These are phyloP conservation scores for Kryptolebias marmoratus DNA, from an alignment of 2,113 vertebrate species.

Conservation along the genomic window DNA sequence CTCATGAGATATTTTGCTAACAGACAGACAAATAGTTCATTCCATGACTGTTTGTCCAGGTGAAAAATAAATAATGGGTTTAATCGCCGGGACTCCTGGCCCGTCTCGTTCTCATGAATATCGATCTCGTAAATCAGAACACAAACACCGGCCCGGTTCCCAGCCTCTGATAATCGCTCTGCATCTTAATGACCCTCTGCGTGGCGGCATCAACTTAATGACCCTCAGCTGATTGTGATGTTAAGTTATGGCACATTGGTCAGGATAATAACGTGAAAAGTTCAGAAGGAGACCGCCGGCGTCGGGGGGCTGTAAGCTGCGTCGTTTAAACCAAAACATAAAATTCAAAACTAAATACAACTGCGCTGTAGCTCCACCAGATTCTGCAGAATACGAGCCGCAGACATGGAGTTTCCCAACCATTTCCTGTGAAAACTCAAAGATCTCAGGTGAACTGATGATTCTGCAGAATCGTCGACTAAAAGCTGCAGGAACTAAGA, in stretches of 20 bases:
- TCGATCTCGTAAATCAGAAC: slow-evolving; percentile 55
- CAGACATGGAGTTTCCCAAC: too few species aligned
- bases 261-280: slow-evolving; percentile 25
- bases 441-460: too few species aligned
- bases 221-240: slow-evolving; percentile 15
- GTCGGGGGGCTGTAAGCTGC: neutral
- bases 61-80: too few species aligned
- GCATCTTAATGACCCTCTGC: slow-evolving; percentile 28
- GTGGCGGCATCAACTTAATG: slow-evolving; percentile 35
- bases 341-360: neutral
- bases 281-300: neutral
- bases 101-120: slow-evolving; percentile 45
- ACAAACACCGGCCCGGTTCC: slow-evolving; percentile 44
- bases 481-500: too few species aligned
- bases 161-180: neutral
- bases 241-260: neutral
- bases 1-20: too few species aligned
- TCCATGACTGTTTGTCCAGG: too few species aligned
- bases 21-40: too few species aligned
- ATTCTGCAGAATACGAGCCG: too few species aligned
- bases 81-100: neutral
- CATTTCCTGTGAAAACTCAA: too few species aligned
- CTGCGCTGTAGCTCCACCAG: too few species aligned
- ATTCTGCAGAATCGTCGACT: too few species aligned
- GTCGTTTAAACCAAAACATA: neutral